phyloP scores from a whole-genome alignment of 2,797 vertebrate species.

The Muscicapa comitata region DNA sequence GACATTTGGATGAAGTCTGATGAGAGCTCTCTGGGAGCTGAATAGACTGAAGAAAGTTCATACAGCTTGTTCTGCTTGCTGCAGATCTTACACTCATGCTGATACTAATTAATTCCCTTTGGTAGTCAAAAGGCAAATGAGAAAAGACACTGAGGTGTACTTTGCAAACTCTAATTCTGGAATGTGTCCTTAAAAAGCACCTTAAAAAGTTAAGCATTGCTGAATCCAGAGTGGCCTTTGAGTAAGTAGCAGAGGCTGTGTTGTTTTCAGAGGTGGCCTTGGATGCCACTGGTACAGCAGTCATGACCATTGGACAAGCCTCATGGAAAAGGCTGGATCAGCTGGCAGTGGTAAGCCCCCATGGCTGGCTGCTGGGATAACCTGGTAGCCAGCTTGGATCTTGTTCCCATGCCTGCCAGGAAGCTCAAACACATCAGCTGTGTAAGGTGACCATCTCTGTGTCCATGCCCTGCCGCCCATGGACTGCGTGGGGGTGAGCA shows the following conservation, averaged over 20 bases:
- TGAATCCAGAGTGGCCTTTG: not conserved
- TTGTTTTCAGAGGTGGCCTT: not conserved
- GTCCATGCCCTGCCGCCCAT: accelerated
- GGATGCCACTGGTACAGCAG: not conserved
- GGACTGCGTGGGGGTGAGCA: accelerated
- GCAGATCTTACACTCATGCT: not conserved
- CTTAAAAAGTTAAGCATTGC: not conserved
- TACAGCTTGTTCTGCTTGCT: not conserved
- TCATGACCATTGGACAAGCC: accelerated
- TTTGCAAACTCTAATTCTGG: not conserved
- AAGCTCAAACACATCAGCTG: accelerated
- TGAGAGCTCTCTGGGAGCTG: not conserved
- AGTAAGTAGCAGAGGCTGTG: not conserved
- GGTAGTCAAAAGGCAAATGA: not conserved
- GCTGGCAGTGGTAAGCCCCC: not conserved
- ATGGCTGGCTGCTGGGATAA: not conserved
- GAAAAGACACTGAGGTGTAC: not conserved
- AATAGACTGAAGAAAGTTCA: not conserved
- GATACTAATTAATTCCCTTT: not conserved
- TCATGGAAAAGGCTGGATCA: not conserved
- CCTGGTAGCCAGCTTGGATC: accelerated
- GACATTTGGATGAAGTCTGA: slow-evolving; percentile 1
- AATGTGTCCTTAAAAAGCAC: not conserved
- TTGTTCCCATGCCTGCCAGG: accelerated
- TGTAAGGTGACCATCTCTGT: not conserved